Evolutionary conservation across 2,888 invertebrate species (phyloP).

Genomic region (Rhabditoides inermis): DNA sequence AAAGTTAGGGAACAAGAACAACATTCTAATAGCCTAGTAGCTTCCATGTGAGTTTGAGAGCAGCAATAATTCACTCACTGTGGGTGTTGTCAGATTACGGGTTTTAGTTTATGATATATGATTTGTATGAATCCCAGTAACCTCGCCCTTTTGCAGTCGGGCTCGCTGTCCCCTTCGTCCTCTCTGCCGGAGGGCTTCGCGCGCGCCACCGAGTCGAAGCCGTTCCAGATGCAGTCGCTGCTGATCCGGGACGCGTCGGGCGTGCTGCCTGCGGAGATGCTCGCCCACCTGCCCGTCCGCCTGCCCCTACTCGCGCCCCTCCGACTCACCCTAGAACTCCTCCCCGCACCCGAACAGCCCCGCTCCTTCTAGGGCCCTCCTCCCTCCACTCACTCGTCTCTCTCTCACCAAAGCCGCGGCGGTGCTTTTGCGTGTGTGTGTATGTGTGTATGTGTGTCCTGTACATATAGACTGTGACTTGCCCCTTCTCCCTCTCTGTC

Average conservation of each 20-base stretch:
- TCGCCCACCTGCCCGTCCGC: slow-evolving; percentile 38
- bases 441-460: background rate
- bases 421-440: background rate
- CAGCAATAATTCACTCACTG: background rate
- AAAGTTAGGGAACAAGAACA: too few species aligned
- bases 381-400: background rate
- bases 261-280: slow-evolving; percentile 19
- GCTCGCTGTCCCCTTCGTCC: slow-evolving; percentile 39
- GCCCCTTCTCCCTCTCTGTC: background rate
- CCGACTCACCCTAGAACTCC: slow-evolving; percentile 36
- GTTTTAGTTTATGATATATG: too few species aligned
- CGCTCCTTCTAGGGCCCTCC: too few species aligned
- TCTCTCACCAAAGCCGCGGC: background rate
- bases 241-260: slow-evolving; percentile 20
- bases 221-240: slow-evolving; percentile 31
- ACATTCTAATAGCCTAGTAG: background rate
- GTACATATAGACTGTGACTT: background rate
- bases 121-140: too few species aligned
- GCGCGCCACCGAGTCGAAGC: slow-evolving; percentile 17
- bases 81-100: background rate
- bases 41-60: background rate
- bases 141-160: slow-evolving; percentile 40
- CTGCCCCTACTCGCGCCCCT: slow-evolving; percentile 19
- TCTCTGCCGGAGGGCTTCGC: slow-evolving; percentile 35
- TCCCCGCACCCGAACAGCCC: slow-evolving; percentile 16